phyloP scores from a whole-genome alignment of 2,888 invertebrate species.

The Helobdella robusta region DNA sequence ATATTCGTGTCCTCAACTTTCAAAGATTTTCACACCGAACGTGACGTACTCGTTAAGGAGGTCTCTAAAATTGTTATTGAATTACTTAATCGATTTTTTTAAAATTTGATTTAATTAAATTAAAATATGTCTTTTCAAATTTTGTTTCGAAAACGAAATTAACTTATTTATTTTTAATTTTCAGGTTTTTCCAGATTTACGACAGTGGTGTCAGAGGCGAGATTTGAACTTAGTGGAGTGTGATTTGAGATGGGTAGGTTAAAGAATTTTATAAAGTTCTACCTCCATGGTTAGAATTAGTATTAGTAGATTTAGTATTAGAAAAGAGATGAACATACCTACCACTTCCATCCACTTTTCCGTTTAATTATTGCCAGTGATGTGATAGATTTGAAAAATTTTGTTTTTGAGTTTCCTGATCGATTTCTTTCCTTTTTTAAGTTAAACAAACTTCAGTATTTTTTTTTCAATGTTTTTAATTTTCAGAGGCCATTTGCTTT shows the following conservation, averaged over 20 bases:
- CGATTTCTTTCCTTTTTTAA: no score
- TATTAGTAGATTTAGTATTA: no score
- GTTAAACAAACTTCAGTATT: no score
- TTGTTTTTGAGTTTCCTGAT: no score
- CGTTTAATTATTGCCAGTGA: no score
- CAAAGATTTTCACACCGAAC: slow-evolving; percentile 46
- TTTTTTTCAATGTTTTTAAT: no score
- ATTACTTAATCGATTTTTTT: not conserved
- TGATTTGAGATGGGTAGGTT: slow-evolving; percentile 39
- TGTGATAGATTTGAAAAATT: no score
- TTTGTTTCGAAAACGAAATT: slow-evolving; percentile 7
- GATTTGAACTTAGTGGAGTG: slow-evolving; percentile 38
- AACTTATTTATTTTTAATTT: slow-evolving; percentile 6
- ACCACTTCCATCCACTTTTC: no score
- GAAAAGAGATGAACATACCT: no score
- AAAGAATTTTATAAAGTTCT: not conserved
- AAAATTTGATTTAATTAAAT: not conserved
- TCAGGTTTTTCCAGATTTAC: slow-evolving; percentile 39
- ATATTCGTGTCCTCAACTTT: slow-evolving; percentile 49
- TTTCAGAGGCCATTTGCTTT: no score
- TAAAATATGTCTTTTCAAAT: no score
- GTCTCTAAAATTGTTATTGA: slow-evolving; percentile 32
- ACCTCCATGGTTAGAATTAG: no score
- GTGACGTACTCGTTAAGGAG: slow-evolving; percentile 47
- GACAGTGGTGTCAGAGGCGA: slow-evolving; percentile 38